These are phyloP conservation scores for Corapipo altera DNA, from an alignment of 2,113 vertebrate genomes.

Conservation along the genomic window DNA sequence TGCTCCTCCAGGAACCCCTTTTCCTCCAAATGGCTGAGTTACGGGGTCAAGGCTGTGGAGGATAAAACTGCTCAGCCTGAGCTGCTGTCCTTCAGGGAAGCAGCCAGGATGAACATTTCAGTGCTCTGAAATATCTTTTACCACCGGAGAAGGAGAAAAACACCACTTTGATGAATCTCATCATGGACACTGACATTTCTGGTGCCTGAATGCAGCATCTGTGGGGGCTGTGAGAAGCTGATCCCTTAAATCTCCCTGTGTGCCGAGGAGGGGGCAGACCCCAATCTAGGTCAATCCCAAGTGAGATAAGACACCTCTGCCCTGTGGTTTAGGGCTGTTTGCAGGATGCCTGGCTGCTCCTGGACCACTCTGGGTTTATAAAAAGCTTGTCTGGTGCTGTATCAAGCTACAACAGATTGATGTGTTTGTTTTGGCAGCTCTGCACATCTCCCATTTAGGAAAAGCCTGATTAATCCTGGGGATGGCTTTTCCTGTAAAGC, in stretches of 20 bases:
- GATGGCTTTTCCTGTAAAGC: not conserved
- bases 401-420: not conserved
- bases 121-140: not conserved
- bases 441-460: not conserved
- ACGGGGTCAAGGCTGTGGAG: not conserved
- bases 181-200: not conserved
- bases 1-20: not conserved
- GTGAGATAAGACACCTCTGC: not conserved
- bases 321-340: not conserved
- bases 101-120: not conserved
- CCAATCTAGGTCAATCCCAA: not conserved
- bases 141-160: not conserved
- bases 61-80: not conserved
- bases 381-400: not conserved
- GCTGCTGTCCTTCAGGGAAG: fast-evolving
- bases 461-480: not conserved
- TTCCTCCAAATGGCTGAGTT: not conserved
- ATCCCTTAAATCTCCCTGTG: not conserved
- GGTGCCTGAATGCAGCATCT: not conserved
- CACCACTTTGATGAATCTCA: not conserved
- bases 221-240: not conserved
- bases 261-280: not conserved
- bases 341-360: not conserved
- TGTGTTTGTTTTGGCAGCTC: conserved; percentile 17
- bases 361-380: not conserved